phyloP scores from a whole-genome alignment of 1,140 invertebrate species.

The Drosophila pseudoananassae region DNA sequence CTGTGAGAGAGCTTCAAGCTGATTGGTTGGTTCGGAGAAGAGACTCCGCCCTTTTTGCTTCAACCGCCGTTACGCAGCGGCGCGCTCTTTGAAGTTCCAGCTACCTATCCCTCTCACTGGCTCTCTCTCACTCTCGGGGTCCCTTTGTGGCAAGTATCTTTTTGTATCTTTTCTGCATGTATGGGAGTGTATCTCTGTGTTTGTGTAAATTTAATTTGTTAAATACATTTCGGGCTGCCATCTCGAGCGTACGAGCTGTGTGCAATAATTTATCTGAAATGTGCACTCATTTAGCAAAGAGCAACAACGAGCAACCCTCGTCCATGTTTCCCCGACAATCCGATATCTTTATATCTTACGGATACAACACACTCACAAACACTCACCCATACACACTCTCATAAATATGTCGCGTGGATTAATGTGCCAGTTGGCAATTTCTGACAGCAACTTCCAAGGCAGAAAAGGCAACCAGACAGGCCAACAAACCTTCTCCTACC shows the following conservation, averaged over 20 bases:
- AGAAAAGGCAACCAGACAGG: conserved; percentile 3
- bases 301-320: conserved; percentile 77
- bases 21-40: not conserved
- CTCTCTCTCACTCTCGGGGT: not conserved
- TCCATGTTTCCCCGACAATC: conserved; percentile 53
- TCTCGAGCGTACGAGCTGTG: conserved; percentile 70
- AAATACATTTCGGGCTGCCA: conserved; percentile 75
- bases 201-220: conserved; percentile 82
- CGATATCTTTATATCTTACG: conserved; percentile 81
- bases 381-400: conserved; percentile 63
- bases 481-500: too few relatives aligned
- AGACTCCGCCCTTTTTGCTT: conserved; percentile 32
- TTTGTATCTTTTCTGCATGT: conserved; percentile 1
- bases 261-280: conserved; percentile 83
- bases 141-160: not conserved
- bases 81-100: conserved; percentile 61
- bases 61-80: conserved; percentile 52
- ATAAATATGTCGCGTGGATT: conserved; percentile 82
- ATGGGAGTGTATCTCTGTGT: conserved; percentile 39
- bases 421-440: conserved; percentile 81
- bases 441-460: conserved; percentile 65
- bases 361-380: conserved; percentile 48
- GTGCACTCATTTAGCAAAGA: conserved; percentile 80
- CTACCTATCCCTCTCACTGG: conserved; percentile 1
- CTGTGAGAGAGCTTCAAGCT: conserved; percentile 17